These are phyloP conservation scores for Colius striatus DNA, from an alignment of 2,113 vertebrate genomes.

Conservation along the genomic window DNA sequence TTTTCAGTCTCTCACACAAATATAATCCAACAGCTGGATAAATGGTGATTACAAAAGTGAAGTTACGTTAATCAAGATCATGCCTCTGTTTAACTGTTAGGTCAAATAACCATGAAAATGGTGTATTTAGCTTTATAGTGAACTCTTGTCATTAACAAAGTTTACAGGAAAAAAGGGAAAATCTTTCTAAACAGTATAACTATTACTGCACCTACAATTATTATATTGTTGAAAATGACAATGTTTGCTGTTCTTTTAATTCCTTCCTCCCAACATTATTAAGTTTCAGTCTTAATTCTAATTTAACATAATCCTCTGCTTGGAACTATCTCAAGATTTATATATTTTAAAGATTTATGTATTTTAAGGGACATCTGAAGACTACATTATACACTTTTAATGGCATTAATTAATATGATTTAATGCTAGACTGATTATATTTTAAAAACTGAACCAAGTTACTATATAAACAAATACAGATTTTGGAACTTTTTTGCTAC, in stretches of 20 bases:
- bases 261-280: background rate
- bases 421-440: background rate
- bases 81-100: background rate
- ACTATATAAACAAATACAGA: background rate
- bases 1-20: background rate
- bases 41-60: background rate
- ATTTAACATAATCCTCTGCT: background rate
- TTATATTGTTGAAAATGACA: background rate
- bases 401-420: background rate
- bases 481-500: background rate
- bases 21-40: background rate
- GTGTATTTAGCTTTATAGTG: background rate
- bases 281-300: background rate
- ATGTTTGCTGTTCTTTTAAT: background rate
- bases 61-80: background rate
- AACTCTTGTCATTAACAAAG: background rate
- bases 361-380: background rate
- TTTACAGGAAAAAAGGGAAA: background rate
- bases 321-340: background rate
- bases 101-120: background rate
- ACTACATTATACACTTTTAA: background rate
- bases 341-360: background rate
- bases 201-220: background rate
- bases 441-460: background rate
- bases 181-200: background rate